Evolutionary conservation across 92 coral and sea anemone species (phyloP).

Genomic region (Actinernus sp.): DNA sequence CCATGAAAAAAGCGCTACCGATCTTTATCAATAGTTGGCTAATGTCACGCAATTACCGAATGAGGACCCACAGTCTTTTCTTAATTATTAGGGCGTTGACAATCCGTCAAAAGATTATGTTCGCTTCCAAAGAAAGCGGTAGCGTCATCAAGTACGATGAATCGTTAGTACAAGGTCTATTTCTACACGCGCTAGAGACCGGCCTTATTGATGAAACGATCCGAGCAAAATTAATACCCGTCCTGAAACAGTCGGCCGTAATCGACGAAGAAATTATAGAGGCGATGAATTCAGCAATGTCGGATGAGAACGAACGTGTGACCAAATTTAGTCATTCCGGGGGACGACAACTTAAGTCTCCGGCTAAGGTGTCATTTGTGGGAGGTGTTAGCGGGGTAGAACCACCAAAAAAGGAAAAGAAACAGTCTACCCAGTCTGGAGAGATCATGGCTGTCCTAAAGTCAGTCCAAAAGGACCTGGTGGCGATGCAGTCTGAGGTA

Average conservation of each 20-base stretch:
- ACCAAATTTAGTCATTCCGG: constrained; percentile 46
- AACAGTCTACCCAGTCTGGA: too few relatives aligned
- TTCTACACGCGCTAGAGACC: constrained; percentile 73
- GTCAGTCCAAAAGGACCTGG: too few relatives aligned
- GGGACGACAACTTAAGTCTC: too few relatives aligned
- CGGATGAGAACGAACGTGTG: constrained; percentile 47
- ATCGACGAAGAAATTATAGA: constrained; percentile 70
- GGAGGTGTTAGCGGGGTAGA: too few relatives aligned
- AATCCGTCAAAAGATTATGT: constrained; percentile 47
- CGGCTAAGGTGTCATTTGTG: too few relatives aligned
- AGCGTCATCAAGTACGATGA: constrained; percentile 55
- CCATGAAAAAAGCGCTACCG: constrained; percentile 65
- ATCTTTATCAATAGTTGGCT: too few relatives aligned
- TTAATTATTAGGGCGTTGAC: constrained; percentile 69
- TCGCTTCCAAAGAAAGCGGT: constrained; percentile 45
- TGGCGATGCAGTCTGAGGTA: too few relatives aligned
- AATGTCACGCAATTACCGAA: constrained; percentile 54
- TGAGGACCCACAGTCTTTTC: constrained; percentile 61
- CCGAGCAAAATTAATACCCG: constrained; percentile 59
- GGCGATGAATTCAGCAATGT: constrained; percentile 56
- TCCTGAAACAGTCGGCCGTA: constrained; percentile 20
- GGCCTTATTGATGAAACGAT: constrained; percentile 62
- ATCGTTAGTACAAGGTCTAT: constrained; percentile 52
- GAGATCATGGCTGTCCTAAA: too few relatives aligned
- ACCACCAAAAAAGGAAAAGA: too few relatives aligned